Conservation (phyloP, 2,113 vertebrate genomes). For the Mirza zaza region DNA sequence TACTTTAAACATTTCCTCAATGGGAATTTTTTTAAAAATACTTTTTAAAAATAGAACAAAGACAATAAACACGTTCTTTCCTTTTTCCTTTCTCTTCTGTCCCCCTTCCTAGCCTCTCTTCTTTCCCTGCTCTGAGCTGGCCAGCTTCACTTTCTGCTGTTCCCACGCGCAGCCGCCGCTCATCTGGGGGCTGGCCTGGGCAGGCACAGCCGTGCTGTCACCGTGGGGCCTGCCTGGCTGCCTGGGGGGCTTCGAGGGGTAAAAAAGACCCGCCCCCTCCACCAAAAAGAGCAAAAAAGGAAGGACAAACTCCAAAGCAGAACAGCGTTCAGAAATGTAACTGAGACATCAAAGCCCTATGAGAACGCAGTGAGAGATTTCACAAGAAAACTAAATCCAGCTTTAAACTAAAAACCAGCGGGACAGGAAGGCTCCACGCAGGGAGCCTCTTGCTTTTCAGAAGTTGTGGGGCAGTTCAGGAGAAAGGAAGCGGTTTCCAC, state of each 20-base stretch:
- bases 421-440: not conserved
- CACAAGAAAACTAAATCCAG: constrained; percentile 38
- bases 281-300: constrained; percentile 52
- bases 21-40: not conserved
- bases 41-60: constrained; percentile 19
- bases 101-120: not conserved
- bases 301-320: constrained; percentile 58
- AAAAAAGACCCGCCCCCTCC: not conserved
- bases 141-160: not conserved
- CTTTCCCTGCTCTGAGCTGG: not conserved
- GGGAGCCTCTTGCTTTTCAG: not conserved
- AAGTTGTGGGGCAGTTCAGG: not conserved
- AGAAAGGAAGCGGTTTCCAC: not conserved
- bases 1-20: not conserved
- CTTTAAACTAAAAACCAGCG: not conserved
- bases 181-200: not conserved
- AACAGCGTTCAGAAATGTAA: constrained; percentile 52
- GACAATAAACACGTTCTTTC: not conserved
- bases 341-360: constrained; percentile 60
- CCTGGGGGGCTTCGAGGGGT: not conserved
- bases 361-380: constrained; percentile 28
- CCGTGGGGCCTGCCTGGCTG: not conserved
- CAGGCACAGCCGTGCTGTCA: not conserved
- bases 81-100: not conserved
- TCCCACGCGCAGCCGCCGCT: too few species aligned